phyloP scores from a whole-genome alignment of 2,888 invertebrate genomes.

The Sesamia inferens region DNA sequence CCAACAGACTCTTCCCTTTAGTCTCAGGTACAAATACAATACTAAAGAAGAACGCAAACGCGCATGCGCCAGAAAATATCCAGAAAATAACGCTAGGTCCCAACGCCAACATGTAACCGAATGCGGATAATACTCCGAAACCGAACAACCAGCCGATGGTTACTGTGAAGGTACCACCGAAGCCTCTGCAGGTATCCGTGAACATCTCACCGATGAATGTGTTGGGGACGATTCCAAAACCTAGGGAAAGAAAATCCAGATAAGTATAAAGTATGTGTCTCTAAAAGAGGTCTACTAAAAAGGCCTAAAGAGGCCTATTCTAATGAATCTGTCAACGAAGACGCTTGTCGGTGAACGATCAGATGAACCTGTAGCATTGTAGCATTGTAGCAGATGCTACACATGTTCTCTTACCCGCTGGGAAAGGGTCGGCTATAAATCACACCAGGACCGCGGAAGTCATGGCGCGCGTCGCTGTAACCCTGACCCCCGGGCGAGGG shows the following conservation, averaged over 20 bases:
- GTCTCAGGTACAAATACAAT: constrained; percentile 71
- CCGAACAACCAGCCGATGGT: constrained; percentile 67
- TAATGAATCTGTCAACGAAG: no score
- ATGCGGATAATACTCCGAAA: constrained; percentile 66
- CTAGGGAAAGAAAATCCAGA: constrained; percentile 48
- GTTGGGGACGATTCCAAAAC: constrained; percentile 70
- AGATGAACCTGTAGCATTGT: no score
- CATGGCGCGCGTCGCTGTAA: no score
- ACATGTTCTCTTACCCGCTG: no score
- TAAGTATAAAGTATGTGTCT: no score
- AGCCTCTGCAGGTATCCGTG: constrained; percentile 67
- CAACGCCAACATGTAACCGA: constrained; percentile 64
- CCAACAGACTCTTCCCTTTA: constrained; percentile 68
- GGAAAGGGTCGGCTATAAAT: no score
- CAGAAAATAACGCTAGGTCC: constrained; percentile 66
- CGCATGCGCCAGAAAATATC: constrained; percentile 63
- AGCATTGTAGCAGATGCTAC: no score
- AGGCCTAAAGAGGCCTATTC: no score
- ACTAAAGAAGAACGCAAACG: constrained; percentile 63
- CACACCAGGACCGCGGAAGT: no score
- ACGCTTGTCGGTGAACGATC: no score
- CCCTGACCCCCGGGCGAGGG: no score
- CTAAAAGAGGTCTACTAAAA: no score
- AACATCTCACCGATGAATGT: constrained; percentile 73
- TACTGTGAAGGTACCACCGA: constrained; percentile 68